Base-by-base conservation (phyloP, 2,888 invertebrate species). In the Ennomos erosarius region DNA sequence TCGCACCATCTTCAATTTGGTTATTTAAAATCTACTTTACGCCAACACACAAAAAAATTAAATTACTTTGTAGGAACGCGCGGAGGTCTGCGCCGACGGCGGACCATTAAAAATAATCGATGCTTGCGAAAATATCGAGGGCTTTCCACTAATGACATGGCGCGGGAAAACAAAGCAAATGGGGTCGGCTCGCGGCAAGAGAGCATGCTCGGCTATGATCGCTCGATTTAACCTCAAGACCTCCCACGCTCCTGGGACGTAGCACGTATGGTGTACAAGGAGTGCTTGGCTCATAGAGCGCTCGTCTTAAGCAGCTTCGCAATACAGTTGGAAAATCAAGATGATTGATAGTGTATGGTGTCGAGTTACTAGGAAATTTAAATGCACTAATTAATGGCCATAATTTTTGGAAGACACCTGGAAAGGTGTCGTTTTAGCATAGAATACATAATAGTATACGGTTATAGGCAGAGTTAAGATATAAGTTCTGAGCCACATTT, bases 101-200 rank as follows among this genome's bases (percentile, higher is more conserved):
- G 77, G 78, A 78, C 89, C 89, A 90, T 92, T 90, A 92, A 90
- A 89, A 91, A 89, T 90, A 91, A 90, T 89, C 90, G 86, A 90
- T 87, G 85, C 86, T 81, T 76, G 86, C 81, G 75, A 90, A 86
- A 90, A 89, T 90, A 90, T 90, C 85, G 90, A 90, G 88, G 76
- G 84, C 78, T 88, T 87, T 87, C 81, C 90, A 90, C 90, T 91
- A 91, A 91, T 90, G 91, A 90, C 82, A 90, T 89, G 80, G 86
- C 84, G 72, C 79, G 78, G 79, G 85, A 87, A 90, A 90, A 90
- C 90, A 90, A 89, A 88, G 85, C 82, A 69, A 77, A 73, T 76
- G 81, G 78, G 79, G 78, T 79, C 60, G 55, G 33, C 50, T 45
- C 59, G 44, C 50, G 51, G 63, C 59, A 33, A 26, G 60, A 65